A percentile compares a stretch with the other conserved stretches of the same genome.
Conservation (phyloP, 2,113 vertebrate genomes). For the Thunnus thynnus region DNA sequence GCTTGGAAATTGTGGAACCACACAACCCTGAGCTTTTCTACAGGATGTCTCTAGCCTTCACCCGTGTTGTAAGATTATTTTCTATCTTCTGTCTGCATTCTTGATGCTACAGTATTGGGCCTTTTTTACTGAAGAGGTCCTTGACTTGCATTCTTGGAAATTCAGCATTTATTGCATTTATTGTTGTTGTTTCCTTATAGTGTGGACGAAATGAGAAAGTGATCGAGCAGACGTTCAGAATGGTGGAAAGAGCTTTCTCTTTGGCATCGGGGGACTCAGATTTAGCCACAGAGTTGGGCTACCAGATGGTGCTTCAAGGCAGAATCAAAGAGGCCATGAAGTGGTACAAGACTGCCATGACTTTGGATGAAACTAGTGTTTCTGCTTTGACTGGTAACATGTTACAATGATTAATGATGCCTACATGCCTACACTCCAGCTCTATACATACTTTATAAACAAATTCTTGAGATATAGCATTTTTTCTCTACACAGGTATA, state of each 20-base stretch:
- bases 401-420: background rate
- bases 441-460: background rate
- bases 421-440: background rate
- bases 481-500: conserved; percentile 85
- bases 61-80: conserved; percentile 89
- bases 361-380: conserved; percentile 91
- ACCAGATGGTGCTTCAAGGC: conserved; percentile 93
- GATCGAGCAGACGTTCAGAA: conserved; percentile 89
- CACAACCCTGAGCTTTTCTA: conserved; percentile 90
- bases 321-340: conserved; percentile 91
- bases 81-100: background rate
- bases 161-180: background rate
- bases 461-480: background rate
- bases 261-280: conserved; percentile 87
- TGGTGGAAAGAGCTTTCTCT: conserved; percentile 91
- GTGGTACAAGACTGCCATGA: conserved; percentile 94
- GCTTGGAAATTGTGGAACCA: conserved; percentile 90
- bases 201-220: conserved; percentile 92
- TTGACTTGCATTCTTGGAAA: background rate
- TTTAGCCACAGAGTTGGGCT: conserved; percentile 94
- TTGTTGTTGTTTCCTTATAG: conserved; percentile 73
- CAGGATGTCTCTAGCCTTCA: conserved; percentile 93
- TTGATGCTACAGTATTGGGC: background rate
- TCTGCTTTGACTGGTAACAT: conserved; percentile 89
- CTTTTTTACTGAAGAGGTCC: background rate